A percentile compares a stretch with the other conserved stretches of the same genome.
phyloP scores from a whole-genome alignment of 92 coral and sea anemone genomes.

The Desmophyllum pertusum region DNA sequence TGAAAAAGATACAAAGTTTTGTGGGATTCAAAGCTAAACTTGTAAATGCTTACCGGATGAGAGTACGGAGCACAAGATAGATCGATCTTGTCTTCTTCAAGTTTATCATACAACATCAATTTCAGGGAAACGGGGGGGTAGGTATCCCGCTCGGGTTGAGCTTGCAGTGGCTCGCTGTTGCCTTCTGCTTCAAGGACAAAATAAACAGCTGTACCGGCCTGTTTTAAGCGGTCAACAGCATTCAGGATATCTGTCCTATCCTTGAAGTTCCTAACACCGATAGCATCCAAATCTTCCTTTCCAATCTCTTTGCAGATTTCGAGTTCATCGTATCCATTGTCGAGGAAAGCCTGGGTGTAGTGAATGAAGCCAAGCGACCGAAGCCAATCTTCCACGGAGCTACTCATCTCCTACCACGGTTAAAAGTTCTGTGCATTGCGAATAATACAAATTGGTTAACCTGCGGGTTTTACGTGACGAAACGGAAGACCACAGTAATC shows the following conservation, averaged over 20 bases:
- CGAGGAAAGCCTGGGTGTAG: slow-evolving; percentile 95
- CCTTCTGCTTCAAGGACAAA: slow-evolving; percentile 81
- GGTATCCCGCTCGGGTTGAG: slow-evolving; percentile 86
- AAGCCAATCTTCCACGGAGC: slow-evolving; percentile 97
- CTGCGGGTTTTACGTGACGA: neutral
- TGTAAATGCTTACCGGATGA: slow-evolving; percentile 71
- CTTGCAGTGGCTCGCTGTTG: slow-evolving; percentile 42
- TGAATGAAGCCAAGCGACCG: slow-evolving; percentile 91
- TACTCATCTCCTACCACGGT: slow-evolving; percentile 57
- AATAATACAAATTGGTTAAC: neutral
- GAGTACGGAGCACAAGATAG: slow-evolving; percentile 80
- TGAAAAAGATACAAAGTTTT: neutral
- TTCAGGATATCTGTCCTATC: slow-evolving; percentile 91
- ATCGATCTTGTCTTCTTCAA: slow-evolving; percentile 81
- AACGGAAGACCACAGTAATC: slow-evolving; percentile 36
- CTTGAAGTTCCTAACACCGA: slow-evolving; percentile 87
- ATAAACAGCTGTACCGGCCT: slow-evolving; percentile 93
- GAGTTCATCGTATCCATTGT: slow-evolving; percentile 97
- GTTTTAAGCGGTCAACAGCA: slow-evolving; percentile 80
- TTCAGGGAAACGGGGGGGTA: slow-evolving; percentile 71
- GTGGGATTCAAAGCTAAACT: neutral
- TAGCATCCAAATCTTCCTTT: slow-evolving; percentile 97
- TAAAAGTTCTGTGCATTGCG: slow-evolving; percentile 17
- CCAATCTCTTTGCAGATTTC: slow-evolving; percentile 99
- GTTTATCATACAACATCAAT: slow-evolving; percentile 73